A percentile compares a stretch with the other conserved stretches of the same genome.
Evolutionary conservation across 1,140 invertebrate genomes (phyloP).

Genomic region (Psix sp.): DNA sequence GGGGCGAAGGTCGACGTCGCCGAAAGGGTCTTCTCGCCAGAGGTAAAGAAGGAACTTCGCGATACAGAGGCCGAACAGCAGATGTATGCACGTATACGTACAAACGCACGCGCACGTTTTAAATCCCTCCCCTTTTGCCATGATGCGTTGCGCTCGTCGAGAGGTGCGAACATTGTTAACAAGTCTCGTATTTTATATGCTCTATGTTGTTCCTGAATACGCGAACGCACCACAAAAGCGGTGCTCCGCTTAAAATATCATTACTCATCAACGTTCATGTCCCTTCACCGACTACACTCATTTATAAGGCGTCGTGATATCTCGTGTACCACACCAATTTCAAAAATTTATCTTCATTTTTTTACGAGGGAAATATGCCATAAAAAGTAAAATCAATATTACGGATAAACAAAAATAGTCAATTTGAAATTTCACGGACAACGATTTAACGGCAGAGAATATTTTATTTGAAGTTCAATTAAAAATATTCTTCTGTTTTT

Average conservation of each 20-base stretch:
- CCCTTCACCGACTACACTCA: background rate
- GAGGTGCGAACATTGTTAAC: conserved; percentile 77
- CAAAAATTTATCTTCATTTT: too few relatives aligned
- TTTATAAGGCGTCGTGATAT: background rate
- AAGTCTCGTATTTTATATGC: conserved; percentile 75
- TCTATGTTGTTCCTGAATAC: conserved; percentile 60
- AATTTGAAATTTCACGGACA: too few relatives aligned
- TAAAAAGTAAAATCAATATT: too few relatives aligned
- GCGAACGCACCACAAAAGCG: conserved; percentile 47
- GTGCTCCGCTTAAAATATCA: conserved; percentile 43
- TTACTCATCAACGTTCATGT: conserved; percentile 35
- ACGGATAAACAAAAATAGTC: too few relatives aligned
- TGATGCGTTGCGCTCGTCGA: conserved; percentile 24
- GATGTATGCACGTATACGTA: conserved; percentile 35
- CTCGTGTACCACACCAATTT: too few relatives aligned
- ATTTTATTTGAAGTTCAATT: too few relatives aligned
- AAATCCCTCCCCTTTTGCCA: conserved; percentile 32
- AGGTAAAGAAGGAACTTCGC: conserved; percentile 55
- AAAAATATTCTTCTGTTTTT: too few relatives aligned
- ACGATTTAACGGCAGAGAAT: too few relatives aligned
- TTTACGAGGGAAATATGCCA: too few relatives aligned
- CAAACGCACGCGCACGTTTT: conserved; percentile 36
- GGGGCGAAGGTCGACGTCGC: conserved; percentile 74
- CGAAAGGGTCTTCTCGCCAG: conserved; percentile 64
- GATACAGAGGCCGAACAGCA: conserved; percentile 27